Percentiles rank a stretch among this genome's conserved stretches.
Evolutionary conservation across 2,113 vertebrate genomes (phyloP).

Genomic region (Oreocharis arfaki): DNA sequence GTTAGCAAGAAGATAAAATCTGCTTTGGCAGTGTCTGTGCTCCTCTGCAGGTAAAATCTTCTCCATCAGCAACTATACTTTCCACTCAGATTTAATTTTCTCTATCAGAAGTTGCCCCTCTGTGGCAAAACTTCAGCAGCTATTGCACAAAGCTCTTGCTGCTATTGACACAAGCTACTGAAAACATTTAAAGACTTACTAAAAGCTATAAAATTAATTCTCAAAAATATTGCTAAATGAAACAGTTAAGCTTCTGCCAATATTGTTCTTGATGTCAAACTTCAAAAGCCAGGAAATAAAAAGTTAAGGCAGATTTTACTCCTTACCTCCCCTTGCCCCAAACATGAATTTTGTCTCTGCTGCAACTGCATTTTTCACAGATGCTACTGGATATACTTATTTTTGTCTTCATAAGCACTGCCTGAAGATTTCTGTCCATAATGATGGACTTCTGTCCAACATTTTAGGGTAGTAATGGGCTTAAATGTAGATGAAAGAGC

Average conservation of each 20-base stretch:
- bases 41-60: slow-evolving; percentile 22
- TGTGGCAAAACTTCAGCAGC: slow-evolving; percentile 19
- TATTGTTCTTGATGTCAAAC: background rate
- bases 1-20: slow-evolving; percentile 33
- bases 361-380: background rate
- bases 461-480: background rate
- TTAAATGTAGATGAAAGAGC: background rate
- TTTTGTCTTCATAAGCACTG: background rate
- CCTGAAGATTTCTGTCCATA: background rate
- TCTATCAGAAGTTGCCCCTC: background rate
- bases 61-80: slow-evolving; percentile 22
- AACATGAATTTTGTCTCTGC: background rate
- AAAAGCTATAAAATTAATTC: background rate
- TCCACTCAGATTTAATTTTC: background rate
- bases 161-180: background rate
- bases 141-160: background rate
- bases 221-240: background rate
- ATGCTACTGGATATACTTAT: background rate
- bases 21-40: background rate
- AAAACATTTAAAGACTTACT: background rate
- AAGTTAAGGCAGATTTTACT: background rate
- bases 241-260: background rate
- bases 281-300: background rate
- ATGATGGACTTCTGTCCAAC: background rate
- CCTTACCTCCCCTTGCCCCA: background rate